Percentiles rank a stretch among this genome's conserved stretches.
phyloP scores from a whole-genome alignment of 2,113 vertebrate species.

The Ptilorrhoa leucosticta region DNA sequence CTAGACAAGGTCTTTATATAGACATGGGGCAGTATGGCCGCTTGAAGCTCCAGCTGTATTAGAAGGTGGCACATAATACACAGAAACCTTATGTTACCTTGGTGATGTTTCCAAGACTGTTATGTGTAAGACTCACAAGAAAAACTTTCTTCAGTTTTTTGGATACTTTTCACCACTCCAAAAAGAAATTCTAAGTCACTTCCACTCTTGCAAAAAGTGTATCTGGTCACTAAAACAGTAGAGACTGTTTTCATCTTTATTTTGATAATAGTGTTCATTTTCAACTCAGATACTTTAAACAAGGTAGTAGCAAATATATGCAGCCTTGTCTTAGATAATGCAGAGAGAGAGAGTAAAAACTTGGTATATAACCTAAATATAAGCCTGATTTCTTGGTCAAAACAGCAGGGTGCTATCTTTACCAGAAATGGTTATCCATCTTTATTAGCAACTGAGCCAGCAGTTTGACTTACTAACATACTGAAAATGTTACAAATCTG shows the following conservation, averaged over 20 bases:
- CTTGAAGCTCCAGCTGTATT: neutral
- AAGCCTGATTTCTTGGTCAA: neutral
- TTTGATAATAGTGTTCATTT: neutral
- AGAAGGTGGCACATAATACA: neutral
- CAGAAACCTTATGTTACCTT: neutral
- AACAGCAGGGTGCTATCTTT: neutral
- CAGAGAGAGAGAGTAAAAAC: neutral
- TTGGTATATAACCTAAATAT: neutral
- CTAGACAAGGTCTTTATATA: neutral
- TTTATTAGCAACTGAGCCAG: neutral
- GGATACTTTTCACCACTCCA: neutral
- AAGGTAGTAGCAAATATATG: neutral
- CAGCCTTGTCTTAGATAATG: neutral
- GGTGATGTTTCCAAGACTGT: neutral
- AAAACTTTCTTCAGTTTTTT: neutral
- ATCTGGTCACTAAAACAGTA: neutral
- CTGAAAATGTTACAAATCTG: neutral
- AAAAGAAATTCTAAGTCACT: neutral
- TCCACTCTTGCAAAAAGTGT: neutral
- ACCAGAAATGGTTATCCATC: neutral
- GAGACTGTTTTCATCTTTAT: neutral
- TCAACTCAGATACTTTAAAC: neutral
- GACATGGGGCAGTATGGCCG: neutral
- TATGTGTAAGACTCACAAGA: neutral
- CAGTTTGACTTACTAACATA: neutral